Evolutionary conservation across 2,888 invertebrate genomes (phyloP).

Genomic region (Metacarcinus magister): DNA sequence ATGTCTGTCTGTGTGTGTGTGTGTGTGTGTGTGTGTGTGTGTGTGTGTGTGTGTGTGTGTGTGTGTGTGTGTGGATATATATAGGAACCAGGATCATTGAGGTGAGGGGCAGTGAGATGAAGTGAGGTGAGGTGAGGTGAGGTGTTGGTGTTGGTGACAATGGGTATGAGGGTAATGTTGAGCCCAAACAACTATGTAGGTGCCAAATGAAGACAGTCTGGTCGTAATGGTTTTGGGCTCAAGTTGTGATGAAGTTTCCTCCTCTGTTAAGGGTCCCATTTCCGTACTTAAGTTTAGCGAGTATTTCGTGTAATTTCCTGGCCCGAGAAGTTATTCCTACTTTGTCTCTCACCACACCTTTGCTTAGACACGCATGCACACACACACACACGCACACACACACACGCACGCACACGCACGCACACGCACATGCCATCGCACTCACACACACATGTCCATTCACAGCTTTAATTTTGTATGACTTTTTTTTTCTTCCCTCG

Average conservation of each 20-base stretch:
- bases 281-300: constrained; percentile 36
- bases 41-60: too few species aligned
- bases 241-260: constrained; percentile 42
- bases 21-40: too few species aligned
- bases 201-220: constrained; percentile 43
- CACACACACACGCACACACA: neutral
- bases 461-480: neutral
- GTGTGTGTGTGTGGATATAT: neutral
- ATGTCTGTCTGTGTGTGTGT: too few species aligned
- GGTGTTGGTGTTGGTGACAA: neutral
- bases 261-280: neutral
- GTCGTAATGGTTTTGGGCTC: neutral
- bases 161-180: neutral
- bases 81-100: neutral
- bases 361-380: neutral
- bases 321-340: neutral
- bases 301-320: constrained; percentile 46
- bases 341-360: neutral
- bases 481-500: neutral
- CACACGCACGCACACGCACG: neutral
- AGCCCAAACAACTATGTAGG: neutral
- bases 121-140: neutral
- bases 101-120: neutral
- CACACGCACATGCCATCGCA: neutral
- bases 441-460: neutral